Conservation (phyloP, 2,113 vertebrate species). For the Neogobius melanostomus region DNA sequence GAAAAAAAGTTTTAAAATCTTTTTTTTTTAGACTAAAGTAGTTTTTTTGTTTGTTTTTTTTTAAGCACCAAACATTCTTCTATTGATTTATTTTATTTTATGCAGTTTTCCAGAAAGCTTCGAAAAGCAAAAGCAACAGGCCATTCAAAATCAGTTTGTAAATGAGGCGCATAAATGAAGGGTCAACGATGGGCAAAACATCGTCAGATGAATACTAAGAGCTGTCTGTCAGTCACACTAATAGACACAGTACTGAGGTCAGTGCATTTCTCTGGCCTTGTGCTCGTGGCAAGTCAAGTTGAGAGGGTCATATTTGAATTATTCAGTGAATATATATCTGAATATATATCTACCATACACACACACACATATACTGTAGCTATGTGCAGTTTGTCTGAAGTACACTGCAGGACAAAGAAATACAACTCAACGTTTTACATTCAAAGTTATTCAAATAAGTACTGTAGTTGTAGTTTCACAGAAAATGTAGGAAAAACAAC, state of each 20-base stretch:
- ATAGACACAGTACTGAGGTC: constrained; percentile 2
- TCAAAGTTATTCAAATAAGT: too few species aligned
- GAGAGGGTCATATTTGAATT: not conserved
- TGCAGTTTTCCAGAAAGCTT: not conserved
- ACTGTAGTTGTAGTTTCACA: too few species aligned
- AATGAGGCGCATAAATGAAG: constrained; percentile 5
- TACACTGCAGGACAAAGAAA: too few species aligned
- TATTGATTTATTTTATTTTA: not conserved
- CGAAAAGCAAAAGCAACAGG: not conserved
- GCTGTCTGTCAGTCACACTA: constrained; percentile 10
- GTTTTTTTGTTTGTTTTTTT: not conserved
- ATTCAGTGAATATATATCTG: not conserved
- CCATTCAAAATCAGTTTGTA: not conserved
- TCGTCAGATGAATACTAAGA: not conserved
- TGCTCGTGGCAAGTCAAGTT: not conserved
- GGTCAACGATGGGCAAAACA: not conserved
- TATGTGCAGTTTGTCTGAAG: not conserved
- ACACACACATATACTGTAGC: not conserved
- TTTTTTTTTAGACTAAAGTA: too few species aligned
- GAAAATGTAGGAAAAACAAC: too few species aligned
- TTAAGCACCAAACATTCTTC: not conserved
- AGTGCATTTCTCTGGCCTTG: not conserved
- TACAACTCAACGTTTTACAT: too few species aligned
- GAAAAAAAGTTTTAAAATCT: too few species aligned
- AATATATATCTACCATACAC: not conserved